Conservation (phyloP, 2,888 invertebrate genomes). For the Cantharis rustica region DNA sequence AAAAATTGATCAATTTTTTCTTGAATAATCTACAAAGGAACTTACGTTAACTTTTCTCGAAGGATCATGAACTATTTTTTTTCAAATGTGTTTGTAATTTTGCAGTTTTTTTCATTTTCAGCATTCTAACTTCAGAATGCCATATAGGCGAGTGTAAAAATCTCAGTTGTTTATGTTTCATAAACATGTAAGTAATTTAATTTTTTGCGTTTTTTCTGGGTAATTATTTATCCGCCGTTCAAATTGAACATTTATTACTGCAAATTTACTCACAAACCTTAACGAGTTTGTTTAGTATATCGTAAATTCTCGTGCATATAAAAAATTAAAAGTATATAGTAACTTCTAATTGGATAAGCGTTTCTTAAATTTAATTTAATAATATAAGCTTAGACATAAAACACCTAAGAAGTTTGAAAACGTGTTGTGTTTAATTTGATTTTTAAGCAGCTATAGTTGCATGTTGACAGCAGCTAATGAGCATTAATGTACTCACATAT, state of each 20-base stretch:
- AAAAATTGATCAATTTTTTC: no score
- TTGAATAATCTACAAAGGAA: no score
- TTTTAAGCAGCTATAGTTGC: slow-evolving; percentile 22
- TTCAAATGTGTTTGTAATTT: neutral
- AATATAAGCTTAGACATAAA: slow-evolving; percentile 23
- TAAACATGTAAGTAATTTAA: neutral
- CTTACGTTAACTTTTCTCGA: no score
- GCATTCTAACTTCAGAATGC: neutral
- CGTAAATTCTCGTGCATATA: neutral
- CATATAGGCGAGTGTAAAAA: neutral
- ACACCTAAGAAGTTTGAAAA: slow-evolving; percentile 20
- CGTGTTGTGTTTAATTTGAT: slow-evolving; percentile 34
- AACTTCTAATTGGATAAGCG: neutral
- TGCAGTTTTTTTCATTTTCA: neutral
- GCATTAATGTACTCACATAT: slow-evolving; percentile 2
- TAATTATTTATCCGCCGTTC: neutral
- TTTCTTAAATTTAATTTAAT: slow-evolving; percentile 20
- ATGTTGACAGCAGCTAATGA: slow-evolving; percentile 7
- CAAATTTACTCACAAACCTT: neutral
- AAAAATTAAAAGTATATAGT: neutral
- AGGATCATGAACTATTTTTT: neutral
- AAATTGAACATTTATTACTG: neutral
- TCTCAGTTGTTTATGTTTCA: neutral
- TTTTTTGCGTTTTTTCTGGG: neutral
- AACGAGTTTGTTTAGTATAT: neutral